These are phyloP conservation scores for Rhegmatorhina hoffmannsi DNA, from an alignment of 2,113 vertebrate species.

Conservation along the genomic window DNA sequence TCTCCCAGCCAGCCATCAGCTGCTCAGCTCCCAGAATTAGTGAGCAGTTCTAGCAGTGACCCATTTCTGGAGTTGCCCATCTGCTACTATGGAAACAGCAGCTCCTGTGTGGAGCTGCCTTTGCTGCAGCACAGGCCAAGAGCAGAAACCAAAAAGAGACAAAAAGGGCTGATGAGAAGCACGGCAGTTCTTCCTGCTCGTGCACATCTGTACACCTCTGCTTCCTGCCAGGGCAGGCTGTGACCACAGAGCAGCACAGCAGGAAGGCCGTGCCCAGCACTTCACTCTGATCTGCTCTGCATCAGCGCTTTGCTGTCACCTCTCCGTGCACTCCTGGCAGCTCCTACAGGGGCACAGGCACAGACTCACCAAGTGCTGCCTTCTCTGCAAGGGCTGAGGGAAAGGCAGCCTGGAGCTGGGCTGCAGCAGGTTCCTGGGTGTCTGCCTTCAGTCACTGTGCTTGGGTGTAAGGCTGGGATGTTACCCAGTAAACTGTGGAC, in stretches of 20 bases:
- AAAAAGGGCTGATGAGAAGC: background rate
- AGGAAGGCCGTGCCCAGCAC: background rate
- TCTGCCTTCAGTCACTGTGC: background rate
- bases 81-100: slow-evolving; percentile 72
- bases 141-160: background rate
- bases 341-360: background rate
- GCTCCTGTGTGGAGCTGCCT: background rate
- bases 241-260: background rate
- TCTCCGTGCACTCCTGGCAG: background rate
- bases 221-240: background rate
- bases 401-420: background rate
- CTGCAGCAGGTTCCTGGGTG: background rate
- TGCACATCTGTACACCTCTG: slow-evolving; percentile 1
- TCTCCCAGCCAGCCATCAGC: background rate
- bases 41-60: slow-evolving; percentile 56
- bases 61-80: slow-evolving; percentile 68
- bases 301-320: background rate
- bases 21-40: slow-evolving; percentile 44
- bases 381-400: background rate
- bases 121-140: background rate
- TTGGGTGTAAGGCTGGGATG: background rate
- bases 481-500: rapidly evolving
- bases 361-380: background rate
- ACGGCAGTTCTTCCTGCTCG: background rate
- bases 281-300: background rate